phyloP scores from a whole-genome alignment of 2,888 invertebrate genomes.

The Pachydiplax longipennis region DNA sequence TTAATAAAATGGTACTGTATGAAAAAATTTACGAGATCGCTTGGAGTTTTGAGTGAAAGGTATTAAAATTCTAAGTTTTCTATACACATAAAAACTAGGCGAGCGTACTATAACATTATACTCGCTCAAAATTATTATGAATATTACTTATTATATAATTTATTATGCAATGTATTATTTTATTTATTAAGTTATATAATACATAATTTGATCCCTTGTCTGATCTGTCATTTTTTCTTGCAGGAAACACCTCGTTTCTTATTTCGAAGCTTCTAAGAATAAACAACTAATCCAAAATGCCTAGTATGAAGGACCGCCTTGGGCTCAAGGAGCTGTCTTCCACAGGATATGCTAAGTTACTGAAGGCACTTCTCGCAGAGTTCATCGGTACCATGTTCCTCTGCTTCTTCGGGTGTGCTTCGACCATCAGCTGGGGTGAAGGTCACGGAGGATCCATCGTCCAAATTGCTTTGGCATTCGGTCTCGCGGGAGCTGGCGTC shows the following conservation, averaged over 20 bases:
- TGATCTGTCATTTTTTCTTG: neutral
- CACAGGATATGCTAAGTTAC: slow-evolving; percentile 63
- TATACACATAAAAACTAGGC: too few species aligned
- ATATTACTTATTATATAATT: too few species aligned
- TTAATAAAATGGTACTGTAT: too few species aligned
- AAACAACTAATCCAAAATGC: slow-evolving; percentile 16
- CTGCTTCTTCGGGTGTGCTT: slow-evolving; percentile 89
- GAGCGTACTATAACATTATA: too few species aligned
- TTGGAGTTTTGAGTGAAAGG: too few species aligned
- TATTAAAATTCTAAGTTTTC: too few species aligned
- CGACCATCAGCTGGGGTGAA: slow-evolving; percentile 69
- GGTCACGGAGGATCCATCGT: slow-evolving; percentile 61
- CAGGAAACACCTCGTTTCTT: neutral
- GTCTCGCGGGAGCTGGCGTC: slow-evolving; percentile 81
- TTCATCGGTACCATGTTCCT: slow-evolving; percentile 86
- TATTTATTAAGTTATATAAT: too few species aligned
- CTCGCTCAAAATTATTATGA: too few species aligned
- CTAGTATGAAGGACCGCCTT: slow-evolving; percentile 43
- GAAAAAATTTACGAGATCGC: too few species aligned
- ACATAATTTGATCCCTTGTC: too few species aligned
- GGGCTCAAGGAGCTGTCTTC: slow-evolving; percentile 41
- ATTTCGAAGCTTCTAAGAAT: neutral
- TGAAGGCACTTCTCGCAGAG: slow-evolving; percentile 85
- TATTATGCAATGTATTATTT: too few species aligned
- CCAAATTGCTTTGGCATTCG: slow-evolving; percentile 84